phyloP scores from a whole-genome alignment of 2,797 vertebrate genomes.

The Loriculus beryllinus region DNA sequence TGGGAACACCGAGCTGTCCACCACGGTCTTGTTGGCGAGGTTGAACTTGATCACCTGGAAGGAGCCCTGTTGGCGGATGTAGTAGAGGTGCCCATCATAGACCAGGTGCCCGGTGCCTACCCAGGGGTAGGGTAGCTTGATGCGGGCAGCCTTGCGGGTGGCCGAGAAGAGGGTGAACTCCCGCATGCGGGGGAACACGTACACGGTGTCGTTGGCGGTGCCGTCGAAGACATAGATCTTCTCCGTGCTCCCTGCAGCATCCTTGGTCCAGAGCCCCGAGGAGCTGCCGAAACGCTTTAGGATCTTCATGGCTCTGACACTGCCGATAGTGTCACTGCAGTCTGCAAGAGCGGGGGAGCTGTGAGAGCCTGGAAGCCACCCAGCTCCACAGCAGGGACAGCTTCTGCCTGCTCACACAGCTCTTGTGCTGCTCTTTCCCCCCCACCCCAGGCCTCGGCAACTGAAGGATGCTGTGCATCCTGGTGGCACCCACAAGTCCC shows the following conservation, averaged over 20 bases:
- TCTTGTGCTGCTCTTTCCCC: accelerated
- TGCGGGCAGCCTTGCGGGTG: slow-evolving; percentile 74
- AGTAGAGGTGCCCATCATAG: slow-evolving; percentile 87
- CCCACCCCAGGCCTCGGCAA: not conserved
- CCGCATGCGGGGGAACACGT: slow-evolving; percentile 84
- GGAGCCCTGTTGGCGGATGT: slow-evolving; percentile 81
- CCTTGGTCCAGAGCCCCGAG: slow-evolving; percentile 91
- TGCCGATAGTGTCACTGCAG: slow-evolving; percentile 88
- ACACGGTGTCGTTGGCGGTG: slow-evolving; percentile 82
- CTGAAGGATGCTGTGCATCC: not conserved
- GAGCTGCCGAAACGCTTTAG: slow-evolving; percentile 86
- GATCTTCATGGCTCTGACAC: slow-evolving; percentile 93
- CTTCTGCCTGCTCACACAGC: not conserved
- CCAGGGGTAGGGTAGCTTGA: slow-evolving; percentile 87
- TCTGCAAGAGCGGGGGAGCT: slow-evolving; percentile 69
- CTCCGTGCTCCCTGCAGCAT: slow-evolving; percentile 80
- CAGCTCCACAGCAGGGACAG: accelerated
- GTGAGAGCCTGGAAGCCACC: not conserved
- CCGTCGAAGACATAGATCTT: slow-evolving; percentile 91
- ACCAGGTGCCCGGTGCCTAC: slow-evolving; percentile 85
- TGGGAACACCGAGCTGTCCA: slow-evolving; percentile 88
- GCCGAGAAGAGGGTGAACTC: slow-evolving; percentile 85
- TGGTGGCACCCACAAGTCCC: not conserved
- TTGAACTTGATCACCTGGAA: slow-evolving; percentile 91
- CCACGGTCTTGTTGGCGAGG: slow-evolving; percentile 80